These are phyloP conservation scores for Neoaliturus tenellus DNA, from an alignment of 2,888 invertebrate genomes.

Conservation along the genomic window DNA sequence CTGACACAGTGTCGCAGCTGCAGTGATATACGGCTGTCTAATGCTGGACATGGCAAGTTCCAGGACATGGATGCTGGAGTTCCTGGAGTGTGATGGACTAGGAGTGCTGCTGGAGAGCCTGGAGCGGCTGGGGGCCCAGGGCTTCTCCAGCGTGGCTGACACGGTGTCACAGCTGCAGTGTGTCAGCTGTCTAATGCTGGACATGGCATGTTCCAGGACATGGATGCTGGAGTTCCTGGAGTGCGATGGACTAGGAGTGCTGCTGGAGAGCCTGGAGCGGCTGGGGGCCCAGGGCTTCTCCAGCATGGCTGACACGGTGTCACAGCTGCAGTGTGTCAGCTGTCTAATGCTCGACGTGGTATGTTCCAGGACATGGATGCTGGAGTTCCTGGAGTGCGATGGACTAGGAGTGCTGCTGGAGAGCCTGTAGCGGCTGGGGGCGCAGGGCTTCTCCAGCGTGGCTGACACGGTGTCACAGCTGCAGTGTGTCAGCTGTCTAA, in stretches of 20 bases:
- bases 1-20: slow-evolving; percentile 72
- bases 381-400: slow-evolving; percentile 72
- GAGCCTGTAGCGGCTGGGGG: slow-evolving; percentile 70
- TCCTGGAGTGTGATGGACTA: slow-evolving; percentile 72
- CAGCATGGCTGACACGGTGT: slow-evolving; percentile 71
- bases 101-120: slow-evolving; percentile 72
- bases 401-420: slow-evolving; percentile 72
- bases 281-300: slow-evolving; percentile 66
- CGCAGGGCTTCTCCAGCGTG: slow-evolving; percentile 66
- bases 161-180: slow-evolving; percentile 73
- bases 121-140: slow-evolving; percentile 68
- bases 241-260: slow-evolving; percentile 71
- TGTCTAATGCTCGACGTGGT: slow-evolving; percentile 72
- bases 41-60: no score
- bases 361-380: slow-evolving; percentile 72
- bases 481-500: slow-evolving; percentile 72
- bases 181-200: slow-evolving; percentile 71
- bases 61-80: slow-evolving; percentile 72
- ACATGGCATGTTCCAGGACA: slow-evolving; percentile 64
- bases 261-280: slow-evolving; percentile 71
- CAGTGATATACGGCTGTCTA: slow-evolving; percentile 72
- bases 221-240: slow-evolving; percentile 73
- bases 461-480: slow-evolving; percentile 72
- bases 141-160: slow-evolving; percentile 69
- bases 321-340: slow-evolving; percentile 72